Conservation (phyloP, 2,888 invertebrate species). For the Eutolmus rufibarbis region DNA sequence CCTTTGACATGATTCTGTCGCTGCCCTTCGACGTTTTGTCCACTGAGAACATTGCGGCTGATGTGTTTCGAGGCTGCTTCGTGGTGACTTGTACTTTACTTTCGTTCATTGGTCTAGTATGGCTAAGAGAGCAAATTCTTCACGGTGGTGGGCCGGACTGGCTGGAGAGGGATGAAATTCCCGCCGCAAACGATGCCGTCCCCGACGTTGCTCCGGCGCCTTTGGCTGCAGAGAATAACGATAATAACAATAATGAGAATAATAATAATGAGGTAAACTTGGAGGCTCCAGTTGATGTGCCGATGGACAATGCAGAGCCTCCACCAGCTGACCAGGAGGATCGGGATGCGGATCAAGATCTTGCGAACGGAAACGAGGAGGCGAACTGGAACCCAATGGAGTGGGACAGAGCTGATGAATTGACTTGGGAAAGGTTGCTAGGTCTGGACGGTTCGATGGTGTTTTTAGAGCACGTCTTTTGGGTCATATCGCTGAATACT, state of each 20-base stretch:
- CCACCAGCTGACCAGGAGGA: constrained; percentile 59
- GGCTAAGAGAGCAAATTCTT: constrained; percentile 97
- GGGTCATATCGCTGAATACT: constrained; percentile 97
- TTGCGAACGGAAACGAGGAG: constrained; percentile 72
- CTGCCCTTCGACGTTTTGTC: constrained; percentile 92
- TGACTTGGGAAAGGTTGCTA: constrained; percentile 96
- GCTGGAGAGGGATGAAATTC: constrained; percentile 66
- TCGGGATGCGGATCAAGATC: constrained; percentile 60
- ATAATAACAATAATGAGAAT: constrained; percentile 57
- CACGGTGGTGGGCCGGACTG: constrained; percentile 98
- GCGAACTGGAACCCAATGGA: constrained; percentile 99
- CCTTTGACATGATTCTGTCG: constrained; percentile 80
- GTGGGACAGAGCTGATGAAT: constrained; percentile 97
- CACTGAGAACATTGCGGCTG: constrained; percentile 89
- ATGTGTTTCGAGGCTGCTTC: constrained; percentile 95
- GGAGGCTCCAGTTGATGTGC: constrained; percentile 55
- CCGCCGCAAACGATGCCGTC: constrained; percentile 47
- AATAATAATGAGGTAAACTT: constrained; percentile 63
- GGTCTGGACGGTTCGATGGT: constrained; percentile 96
- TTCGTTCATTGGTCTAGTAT: constrained; percentile 95
- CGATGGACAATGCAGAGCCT: constrained; percentile 58
- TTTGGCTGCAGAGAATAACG: constrained; percentile 54
- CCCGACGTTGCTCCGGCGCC: constrained; percentile 60
- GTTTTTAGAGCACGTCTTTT: constrained; percentile 98
- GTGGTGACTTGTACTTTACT: constrained; percentile 96